Evolutionary conservation across 2,888 invertebrate species (phyloP).

Genomic region (Callyntrura guangdongensis): DNA sequence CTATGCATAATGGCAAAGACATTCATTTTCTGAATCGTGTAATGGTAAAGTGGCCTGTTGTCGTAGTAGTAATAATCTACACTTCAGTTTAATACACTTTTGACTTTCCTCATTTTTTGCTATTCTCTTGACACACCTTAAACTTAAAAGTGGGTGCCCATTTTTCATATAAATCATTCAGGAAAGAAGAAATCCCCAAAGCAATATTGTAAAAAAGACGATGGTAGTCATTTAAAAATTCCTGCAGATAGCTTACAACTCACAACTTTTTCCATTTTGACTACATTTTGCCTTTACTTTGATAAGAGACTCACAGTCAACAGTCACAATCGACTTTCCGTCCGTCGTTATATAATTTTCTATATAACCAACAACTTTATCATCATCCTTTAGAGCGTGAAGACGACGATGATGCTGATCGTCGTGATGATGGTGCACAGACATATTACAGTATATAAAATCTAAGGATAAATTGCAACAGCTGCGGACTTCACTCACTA

Average conservation of each 20-base stretch:
- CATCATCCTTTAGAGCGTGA: neutral
- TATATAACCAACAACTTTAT: neutral
- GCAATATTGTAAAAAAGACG: slow-evolving; percentile 42
- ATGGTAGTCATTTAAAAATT: slow-evolving; percentile 58
- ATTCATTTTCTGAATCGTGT: neutral
- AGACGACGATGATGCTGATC: slow-evolving; percentile 13
- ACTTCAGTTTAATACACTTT: slow-evolving; percentile 20
- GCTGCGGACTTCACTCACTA: slow-evolving; percentile 49
- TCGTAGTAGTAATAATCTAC: no score
- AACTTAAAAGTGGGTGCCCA: slow-evolving; percentile 56
- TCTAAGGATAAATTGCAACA: slow-evolving; percentile 72
- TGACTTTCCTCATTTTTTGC: slow-evolving; percentile 35
- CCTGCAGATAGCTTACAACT: slow-evolving; percentile 8
- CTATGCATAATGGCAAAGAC: neutral
- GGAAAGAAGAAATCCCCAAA: slow-evolving; percentile 50
- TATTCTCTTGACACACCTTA: no score
- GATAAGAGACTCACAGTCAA: neutral
- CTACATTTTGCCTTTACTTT: neutral
- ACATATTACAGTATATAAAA: slow-evolving; percentile 36
- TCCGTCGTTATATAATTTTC: neutral
- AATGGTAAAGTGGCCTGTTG: neutral
- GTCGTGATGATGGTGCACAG: neutral
- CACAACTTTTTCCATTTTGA: slow-evolving; percentile 19
- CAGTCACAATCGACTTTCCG: neutral
- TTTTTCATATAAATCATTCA: slow-evolving; percentile 62